Conservation (phyloP, 2,888 invertebrate genomes). For the Tortrix viridana region DNA sequence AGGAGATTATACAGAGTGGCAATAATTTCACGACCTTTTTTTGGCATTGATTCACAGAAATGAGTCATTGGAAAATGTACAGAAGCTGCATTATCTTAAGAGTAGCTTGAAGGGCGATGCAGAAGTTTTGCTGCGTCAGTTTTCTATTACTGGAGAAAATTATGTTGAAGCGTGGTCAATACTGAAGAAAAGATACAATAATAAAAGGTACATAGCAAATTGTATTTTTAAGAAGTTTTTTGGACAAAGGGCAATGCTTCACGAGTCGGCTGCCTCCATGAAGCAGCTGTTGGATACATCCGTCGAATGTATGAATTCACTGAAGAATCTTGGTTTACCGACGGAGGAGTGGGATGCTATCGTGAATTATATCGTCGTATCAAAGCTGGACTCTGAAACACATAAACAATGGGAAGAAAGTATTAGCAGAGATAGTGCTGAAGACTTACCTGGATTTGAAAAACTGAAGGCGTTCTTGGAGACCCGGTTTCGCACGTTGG, state of each 20-base stretch:
- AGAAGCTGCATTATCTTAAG: too few relatives aligned
- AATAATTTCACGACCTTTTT: too few relatives aligned
- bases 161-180: too few relatives aligned
- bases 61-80: too few relatives aligned
- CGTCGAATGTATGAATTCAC: not conserved
- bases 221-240: constrained; percentile 6
- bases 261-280: not conserved
- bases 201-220: too few relatives aligned
- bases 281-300: constrained; percentile 1
- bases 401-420: constrained; percentile 7
- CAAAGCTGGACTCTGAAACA: not conserved
- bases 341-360: not conserved
- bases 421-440: constrained; percentile 1
- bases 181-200: too few relatives aligned
- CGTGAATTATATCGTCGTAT: not conserved
- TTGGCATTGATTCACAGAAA: too few relatives aligned
- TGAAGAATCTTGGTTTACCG: constrained; percentile 4
- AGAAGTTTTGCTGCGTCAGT: too few relatives aligned
- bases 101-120: too few relatives aligned
- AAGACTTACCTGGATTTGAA: constrained; percentile 1
- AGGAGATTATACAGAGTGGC: too few relatives aligned
- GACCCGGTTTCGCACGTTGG: constrained; percentile 5
- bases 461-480: constrained; percentile 3
- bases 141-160: too few relatives aligned
- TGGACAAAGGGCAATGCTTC: not conserved